Evolutionary conservation across 1,140 invertebrate genomes (phyloP).

Genomic region (Panulirus ornatus): DNA sequence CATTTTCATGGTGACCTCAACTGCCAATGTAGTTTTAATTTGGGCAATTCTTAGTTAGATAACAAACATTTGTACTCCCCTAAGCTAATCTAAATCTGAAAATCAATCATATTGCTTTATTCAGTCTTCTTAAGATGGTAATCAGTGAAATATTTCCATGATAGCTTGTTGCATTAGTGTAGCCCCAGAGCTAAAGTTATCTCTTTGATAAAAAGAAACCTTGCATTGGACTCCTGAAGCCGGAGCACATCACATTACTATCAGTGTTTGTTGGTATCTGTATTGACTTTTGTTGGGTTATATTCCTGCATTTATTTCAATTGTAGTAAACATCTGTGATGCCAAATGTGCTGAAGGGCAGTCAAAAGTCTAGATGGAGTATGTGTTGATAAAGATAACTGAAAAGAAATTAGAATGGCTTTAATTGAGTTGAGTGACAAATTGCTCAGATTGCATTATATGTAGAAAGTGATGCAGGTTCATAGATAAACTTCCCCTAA

Average conservation of each 20-base stretch:
- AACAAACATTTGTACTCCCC: slow-evolving; percentile 73
- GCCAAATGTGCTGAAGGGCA: slow-evolving; percentile 73
- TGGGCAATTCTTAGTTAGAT: slow-evolving; percentile 76
- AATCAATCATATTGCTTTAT: slow-evolving; percentile 73
- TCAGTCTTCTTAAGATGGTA: slow-evolving; percentile 70
- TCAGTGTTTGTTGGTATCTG: slow-evolving; percentile 71
- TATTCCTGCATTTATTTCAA: slow-evolving; percentile 69
- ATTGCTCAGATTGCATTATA: slow-evolving; percentile 73
- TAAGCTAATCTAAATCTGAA: slow-evolving; percentile 70
- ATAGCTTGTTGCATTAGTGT: slow-evolving; percentile 74
- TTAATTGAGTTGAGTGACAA: slow-evolving; percentile 68
- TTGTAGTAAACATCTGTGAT: slow-evolving; percentile 72
- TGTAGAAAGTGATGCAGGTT: slow-evolving; percentile 71
- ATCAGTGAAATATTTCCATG: slow-evolving; percentile 69
- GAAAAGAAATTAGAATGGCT: slow-evolving; percentile 67
- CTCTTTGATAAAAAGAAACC: slow-evolving; percentile 69
- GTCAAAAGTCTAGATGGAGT: slow-evolving; percentile 66
- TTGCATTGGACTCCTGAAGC: slow-evolving; percentile 72
- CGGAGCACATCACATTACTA: slow-evolving; percentile 72
- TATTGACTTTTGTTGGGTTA: slow-evolving; percentile 65
- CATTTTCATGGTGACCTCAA: slow-evolving; percentile 75
- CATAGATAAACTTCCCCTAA: slow-evolving; percentile 68
- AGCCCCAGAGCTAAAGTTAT: slow-evolving; percentile 71
- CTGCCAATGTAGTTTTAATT: slow-evolving; percentile 76
- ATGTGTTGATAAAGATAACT: slow-evolving; percentile 45